Evolutionary conservation across 1,140 invertebrate species (phyloP).

Genomic region (Riptortus pedestris): DNA sequence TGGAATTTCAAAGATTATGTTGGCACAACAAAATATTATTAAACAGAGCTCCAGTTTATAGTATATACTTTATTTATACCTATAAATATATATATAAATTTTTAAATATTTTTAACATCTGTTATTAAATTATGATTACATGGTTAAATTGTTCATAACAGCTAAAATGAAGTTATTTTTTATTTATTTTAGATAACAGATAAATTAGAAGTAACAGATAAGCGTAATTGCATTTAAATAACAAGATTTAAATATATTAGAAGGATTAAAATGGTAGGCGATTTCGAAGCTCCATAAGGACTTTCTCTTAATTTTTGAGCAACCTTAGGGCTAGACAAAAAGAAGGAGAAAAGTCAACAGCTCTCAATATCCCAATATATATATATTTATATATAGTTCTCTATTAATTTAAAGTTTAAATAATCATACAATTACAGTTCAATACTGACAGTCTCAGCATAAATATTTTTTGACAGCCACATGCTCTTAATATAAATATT

Average conservation of each 20-base stretch:
- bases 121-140: too few relatives aligned
- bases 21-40: too few relatives aligned
- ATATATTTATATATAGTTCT: neutral
- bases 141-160: too few relatives aligned
- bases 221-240: constrained; percentile 6
- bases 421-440: neutral
- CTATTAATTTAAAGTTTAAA: neutral
- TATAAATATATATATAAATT: too few relatives aligned
- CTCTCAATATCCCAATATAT: too few relatives aligned
- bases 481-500: neutral
- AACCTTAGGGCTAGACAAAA: too few relatives aligned
- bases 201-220: constrained; percentile 10
- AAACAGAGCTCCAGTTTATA: too few relatives aligned
- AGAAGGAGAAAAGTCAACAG: neutral
- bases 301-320: neutral
- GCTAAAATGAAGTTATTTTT: neutral
- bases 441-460: neutral
- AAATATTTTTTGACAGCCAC: neutral
- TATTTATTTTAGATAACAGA: neutral
- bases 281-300: neutral
- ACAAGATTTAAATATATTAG: neutral
- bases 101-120: too few relatives aligned
- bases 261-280: neutral
- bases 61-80: too few relatives aligned
- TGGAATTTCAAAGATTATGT: too few relatives aligned